These are phyloP conservation scores for Oligia strigilis DNA, from an alignment of 2,888 invertebrate genomes.

Conservation along the genomic window DNA sequence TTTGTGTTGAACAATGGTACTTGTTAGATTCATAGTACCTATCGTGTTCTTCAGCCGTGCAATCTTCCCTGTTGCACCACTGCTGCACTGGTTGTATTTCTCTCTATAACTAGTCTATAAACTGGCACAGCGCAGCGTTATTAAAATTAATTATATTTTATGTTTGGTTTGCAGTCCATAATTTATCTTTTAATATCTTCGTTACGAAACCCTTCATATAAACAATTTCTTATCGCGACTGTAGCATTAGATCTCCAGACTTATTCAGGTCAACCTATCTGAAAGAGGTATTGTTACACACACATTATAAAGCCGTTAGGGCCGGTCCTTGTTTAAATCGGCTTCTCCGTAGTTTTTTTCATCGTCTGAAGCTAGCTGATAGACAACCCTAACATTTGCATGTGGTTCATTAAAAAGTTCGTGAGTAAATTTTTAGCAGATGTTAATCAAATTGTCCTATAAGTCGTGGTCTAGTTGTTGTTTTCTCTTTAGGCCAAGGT, in stretches of 20 bases:
- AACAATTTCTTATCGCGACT: slow-evolving; percentile 58
- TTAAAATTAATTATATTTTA: slow-evolving; percentile 41
- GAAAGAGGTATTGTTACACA: slow-evolving; percentile 53
- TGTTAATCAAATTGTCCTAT: slow-evolving; percentile 59
- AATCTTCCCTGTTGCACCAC: slow-evolving; percentile 16
- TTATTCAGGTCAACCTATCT: slow-evolving; percentile 63
- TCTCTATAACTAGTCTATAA: slow-evolving; percentile 10
- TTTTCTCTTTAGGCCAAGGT: slow-evolving; percentile 82
- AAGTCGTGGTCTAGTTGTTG: slow-evolving; percentile 66
- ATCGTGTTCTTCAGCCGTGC: not conserved
- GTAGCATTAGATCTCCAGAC: slow-evolving; percentile 55
- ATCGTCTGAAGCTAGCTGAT: slow-evolving; percentile 10
- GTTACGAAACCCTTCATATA: slow-evolving; percentile 42
- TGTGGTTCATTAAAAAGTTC: slow-evolving; percentile 13
- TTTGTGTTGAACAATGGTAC: slow-evolving; percentile 48
- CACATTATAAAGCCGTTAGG: slow-evolving; percentile 55
- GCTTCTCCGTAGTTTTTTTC: not conserved
- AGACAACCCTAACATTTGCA: slow-evolving; percentile 50
- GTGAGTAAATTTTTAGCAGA: slow-evolving; percentile 46
- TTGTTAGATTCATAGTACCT: slow-evolving; percentile 33
- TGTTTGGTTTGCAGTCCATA: slow-evolving; percentile 26
- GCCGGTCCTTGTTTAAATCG: slow-evolving; percentile 10
- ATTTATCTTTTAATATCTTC: slow-evolving; percentile 46
- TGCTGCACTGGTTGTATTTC: slow-evolving; percentile 3
- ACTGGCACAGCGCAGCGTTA: slow-evolving; percentile 23